Evolutionary conservation across 2,113 vertebrate species (phyloP).

Genomic region (Aptenodytes forsteri): DNA sequence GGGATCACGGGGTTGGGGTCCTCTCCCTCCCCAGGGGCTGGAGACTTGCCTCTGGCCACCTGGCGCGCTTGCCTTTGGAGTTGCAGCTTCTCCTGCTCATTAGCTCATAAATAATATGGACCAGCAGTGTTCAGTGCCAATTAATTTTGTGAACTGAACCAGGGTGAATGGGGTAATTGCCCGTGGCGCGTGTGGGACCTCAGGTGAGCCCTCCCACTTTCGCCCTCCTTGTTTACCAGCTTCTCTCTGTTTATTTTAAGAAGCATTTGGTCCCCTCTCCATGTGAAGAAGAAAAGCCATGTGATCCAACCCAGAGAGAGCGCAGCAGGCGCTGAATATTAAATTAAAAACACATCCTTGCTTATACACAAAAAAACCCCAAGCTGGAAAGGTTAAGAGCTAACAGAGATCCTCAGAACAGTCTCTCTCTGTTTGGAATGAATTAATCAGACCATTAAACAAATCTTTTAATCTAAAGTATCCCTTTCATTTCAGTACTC

Average conservation of each 20-base stretch:
- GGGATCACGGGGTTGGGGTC: not conserved
- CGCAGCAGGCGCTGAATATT: constrained; percentile 58
- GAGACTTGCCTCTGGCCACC: not conserved
- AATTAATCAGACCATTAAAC: constrained; percentile 80
- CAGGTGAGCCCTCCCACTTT: constrained; percentile 7
- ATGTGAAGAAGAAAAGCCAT: not conserved
- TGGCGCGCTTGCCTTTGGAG: not conserved
- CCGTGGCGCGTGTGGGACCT: not conserved
- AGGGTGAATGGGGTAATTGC: constrained; percentile 58
- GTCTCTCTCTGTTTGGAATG: constrained; percentile 72
- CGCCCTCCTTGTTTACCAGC: constrained; percentile 28
- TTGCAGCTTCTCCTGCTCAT: constrained; percentile 5
- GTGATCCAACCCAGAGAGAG: constrained; percentile 32
- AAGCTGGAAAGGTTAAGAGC: constrained; percentile 74
- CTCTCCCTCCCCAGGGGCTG: not conserved
- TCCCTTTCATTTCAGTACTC: constrained; percentile 73
- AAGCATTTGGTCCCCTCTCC: constrained; percentile 32
- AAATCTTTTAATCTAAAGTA: constrained; percentile 79
- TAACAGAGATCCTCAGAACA: constrained; percentile 63
- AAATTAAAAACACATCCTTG: constrained; percentile 67
- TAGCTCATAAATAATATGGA: constrained; percentile 49
- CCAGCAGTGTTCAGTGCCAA: constrained; percentile 44
- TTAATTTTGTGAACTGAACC: constrained; percentile 69
- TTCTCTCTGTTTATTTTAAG: constrained; percentile 54
- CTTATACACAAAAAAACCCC: not conserved